Evolutionary conservation across 2,797 vertebrate species (phyloP).

Genomic region (Cetoscarus ocellatus): DNA sequence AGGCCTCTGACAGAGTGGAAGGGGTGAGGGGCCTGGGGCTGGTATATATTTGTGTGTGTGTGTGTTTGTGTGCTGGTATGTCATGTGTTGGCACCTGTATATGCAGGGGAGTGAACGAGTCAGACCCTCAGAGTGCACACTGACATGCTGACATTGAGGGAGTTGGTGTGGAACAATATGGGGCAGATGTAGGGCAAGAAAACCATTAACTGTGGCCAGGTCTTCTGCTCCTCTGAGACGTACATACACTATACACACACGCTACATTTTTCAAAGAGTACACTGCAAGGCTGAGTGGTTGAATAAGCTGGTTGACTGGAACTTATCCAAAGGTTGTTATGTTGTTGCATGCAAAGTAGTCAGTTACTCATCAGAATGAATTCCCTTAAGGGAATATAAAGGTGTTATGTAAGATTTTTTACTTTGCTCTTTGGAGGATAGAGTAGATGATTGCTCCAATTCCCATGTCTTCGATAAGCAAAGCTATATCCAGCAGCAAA

Average conservation of each 20-base stretch:
- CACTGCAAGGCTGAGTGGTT: background rate
- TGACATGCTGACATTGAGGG: constrained; percentile 74
- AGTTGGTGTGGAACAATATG: constrained; percentile 60
- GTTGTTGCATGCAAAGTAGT: background rate
- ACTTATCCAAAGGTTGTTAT: background rate
- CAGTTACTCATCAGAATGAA: background rate
- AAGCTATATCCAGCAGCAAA: background rate
- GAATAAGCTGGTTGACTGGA: background rate
- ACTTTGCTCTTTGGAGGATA: background rate
- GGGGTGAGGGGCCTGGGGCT: constrained; percentile 16
- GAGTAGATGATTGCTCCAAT: background rate
- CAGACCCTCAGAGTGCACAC: constrained; percentile 60
- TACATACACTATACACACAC: background rate
- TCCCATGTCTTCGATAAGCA: background rate
- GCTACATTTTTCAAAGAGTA: constrained; percentile 4
- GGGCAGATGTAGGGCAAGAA: constrained; percentile 71
- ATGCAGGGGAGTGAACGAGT: constrained; percentile 52
- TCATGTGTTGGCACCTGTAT: constrained; percentile 25
- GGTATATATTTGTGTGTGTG: constrained; percentile 2
- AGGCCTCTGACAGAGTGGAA: constrained; percentile 29
- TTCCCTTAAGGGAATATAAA: background rate
- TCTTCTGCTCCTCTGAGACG: constrained; percentile 29
- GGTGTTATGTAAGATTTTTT: background rate
- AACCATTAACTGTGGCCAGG: constrained; percentile 49
- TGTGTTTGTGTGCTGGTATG: constrained; percentile 10